Evolutionary conservation across 2,797 vertebrate genomes (phyloP).

Genomic region (Gadopsis marmoratus): DNA sequence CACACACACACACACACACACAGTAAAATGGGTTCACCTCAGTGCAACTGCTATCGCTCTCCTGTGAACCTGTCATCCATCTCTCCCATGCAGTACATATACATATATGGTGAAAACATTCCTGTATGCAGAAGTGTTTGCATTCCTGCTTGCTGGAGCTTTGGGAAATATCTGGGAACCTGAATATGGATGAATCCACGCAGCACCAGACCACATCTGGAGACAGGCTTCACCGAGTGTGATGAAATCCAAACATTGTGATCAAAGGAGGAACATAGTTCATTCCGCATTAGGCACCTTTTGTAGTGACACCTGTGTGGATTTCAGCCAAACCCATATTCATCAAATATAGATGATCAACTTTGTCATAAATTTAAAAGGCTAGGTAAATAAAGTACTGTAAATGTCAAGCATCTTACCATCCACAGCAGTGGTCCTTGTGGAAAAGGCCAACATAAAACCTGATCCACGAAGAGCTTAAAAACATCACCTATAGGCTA

Average conservation of each 20-base stretch:
- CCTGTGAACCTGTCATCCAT: constrained; percentile 23
- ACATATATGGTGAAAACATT: constrained; percentile 64
- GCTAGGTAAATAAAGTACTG: not conserved
- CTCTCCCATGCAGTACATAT: constrained; percentile 35
- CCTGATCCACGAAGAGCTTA: not conserved
- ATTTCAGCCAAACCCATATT: not conserved
- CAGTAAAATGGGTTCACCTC: constrained; percentile 9
- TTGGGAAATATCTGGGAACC: constrained; percentile 40
- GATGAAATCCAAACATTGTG: constrained; percentile 16
- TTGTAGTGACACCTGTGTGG: constrained; percentile 6
- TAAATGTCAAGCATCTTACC: not conserved
- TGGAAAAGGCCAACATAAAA: not conserved
- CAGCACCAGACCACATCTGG: constrained; percentile 23
- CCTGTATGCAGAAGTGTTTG: constrained; percentile 34
- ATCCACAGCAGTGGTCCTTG: not conserved
- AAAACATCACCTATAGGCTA: not conserved
- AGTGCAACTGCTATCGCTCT: constrained; percentile 5
- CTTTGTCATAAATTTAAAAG: constrained; percentile 3
- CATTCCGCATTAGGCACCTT: not conserved
- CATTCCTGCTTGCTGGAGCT: constrained; percentile 51
- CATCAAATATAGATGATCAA: not conserved
- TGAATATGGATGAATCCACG: constrained; percentile 19
- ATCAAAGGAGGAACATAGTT: constrained; percentile 9
- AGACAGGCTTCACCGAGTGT: not conserved
- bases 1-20: constrained; percentile 15